Evolutionary conservation across 2,888 invertebrate genomes (phyloP).

Genomic region (Nysson spinosus): DNA sequence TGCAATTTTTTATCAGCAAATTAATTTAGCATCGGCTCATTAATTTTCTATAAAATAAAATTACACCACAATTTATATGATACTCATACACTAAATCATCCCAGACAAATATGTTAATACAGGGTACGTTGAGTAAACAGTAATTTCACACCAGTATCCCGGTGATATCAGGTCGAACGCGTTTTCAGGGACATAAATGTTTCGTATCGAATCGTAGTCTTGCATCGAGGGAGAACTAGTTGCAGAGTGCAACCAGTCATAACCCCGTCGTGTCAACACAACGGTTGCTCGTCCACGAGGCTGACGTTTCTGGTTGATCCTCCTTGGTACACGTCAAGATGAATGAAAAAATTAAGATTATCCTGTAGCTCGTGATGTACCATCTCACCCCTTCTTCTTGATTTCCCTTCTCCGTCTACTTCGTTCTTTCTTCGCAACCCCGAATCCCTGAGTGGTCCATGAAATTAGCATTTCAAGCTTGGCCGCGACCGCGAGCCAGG

Average conservation of each 20-base stretch:
- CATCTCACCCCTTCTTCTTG: background rate
- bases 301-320: conserved; percentile 15
- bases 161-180: conserved; percentile 20
- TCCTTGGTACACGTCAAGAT: conserved; percentile 30
- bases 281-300: conserved; percentile 25
- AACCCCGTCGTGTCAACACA: conserved; percentile 30
- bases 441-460: conserved; percentile 37
- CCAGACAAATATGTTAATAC: conserved; percentile 28
- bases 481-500: conserved; percentile 59
- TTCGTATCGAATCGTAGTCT: conserved; percentile 40
- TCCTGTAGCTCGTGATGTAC: conserved; percentile 51
- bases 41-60: background rate
- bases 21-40: too few species aligned
- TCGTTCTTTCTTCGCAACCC: conserved; percentile 25
- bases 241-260: conserved; percentile 35
- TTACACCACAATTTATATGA: conserved; percentile 26
- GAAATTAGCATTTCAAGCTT: conserved; percentile 66
- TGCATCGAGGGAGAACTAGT: conserved; percentile 40
- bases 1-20: too few species aligned
- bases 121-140: conserved; percentile 51
- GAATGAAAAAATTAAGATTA: conserved; percentile 61
- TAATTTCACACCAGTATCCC: conserved; percentile 50
- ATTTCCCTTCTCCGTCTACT: conserved; percentile 14
- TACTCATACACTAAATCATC: conserved; percentile 31
- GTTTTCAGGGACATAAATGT: conserved; percentile 35